Percentiles rank a stretch among this genome's conserved stretches.
phyloP scores from a whole-genome alignment of 2,113 vertebrate species.

The Laticauda laticaudata region DNA sequence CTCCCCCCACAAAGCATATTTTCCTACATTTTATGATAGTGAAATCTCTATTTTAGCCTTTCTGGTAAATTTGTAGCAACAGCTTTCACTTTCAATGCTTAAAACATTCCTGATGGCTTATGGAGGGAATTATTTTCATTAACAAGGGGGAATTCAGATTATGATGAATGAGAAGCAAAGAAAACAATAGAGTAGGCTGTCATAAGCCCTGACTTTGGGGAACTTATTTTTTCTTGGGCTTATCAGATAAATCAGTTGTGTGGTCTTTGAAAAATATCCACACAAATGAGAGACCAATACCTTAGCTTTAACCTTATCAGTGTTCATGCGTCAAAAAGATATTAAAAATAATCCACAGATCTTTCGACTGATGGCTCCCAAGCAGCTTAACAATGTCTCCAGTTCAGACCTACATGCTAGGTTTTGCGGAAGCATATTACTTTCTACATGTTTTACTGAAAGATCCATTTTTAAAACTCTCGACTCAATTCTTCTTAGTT shows the following conservation, averaged over 20 bases:
- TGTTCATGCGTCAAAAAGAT: not conserved
- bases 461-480: not conserved
- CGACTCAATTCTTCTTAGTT: not conserved
- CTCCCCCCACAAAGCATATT: slow-evolving; percentile 54
- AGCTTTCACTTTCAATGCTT: slow-evolving; percentile 55
- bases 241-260: slow-evolving; percentile 30
- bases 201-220: slow-evolving; percentile 9
- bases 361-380: not conserved
- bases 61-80: slow-evolving; percentile 51
- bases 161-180: slow-evolving; percentile 40
- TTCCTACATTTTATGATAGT: slow-evolving; percentile 57
- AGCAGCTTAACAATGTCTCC: not conserved
- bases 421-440: not conserved
- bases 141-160: slow-evolving; percentile 52
- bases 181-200: slow-evolving; percentile 21
- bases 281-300: slow-evolving; percentile 15
- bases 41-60: slow-evolving; percentile 41
- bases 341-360: not conserved
- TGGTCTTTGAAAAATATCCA: not conserved
- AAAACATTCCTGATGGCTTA: slow-evolving; percentile 56
- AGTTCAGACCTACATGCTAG: not conserved
- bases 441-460: not conserved
- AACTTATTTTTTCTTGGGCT: slow-evolving; percentile 39
- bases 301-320: not conserved
- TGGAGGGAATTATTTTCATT: slow-evolving; percentile 64